A percentile compares a stretch with the other conserved stretches of the same genome.
Conservation (phyloP, 2,113 vertebrate species). For the Oxyura jamaicensis region DNA sequence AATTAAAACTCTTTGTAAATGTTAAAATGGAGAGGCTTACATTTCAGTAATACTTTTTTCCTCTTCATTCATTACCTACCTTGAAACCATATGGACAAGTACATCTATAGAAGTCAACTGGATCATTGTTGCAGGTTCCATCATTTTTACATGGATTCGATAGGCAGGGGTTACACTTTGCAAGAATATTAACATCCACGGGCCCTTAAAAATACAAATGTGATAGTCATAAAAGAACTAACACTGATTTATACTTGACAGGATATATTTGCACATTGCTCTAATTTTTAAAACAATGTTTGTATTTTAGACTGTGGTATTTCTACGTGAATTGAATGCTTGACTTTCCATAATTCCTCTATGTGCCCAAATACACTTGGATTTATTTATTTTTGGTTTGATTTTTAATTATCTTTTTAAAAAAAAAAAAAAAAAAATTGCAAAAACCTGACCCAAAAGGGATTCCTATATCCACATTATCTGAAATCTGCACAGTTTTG, state of each 20-base stretch:
- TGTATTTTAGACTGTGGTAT: background rate
- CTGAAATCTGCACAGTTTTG: background rate
- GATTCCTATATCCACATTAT: background rate
- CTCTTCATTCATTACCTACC: conserved; percentile 71
- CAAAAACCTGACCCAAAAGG: background rate
- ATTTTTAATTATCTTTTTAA: background rate
- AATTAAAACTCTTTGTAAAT: background rate
- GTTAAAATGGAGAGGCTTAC: background rate
- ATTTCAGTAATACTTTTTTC: background rate
- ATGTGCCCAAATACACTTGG: background rate
- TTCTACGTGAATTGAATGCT: background rate
- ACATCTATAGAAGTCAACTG: conserved; percentile 95
- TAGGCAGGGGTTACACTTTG: conserved; percentile 96
- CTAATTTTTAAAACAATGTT: background rate
- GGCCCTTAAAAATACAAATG: conserved; percentile 82
- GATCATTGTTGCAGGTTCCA: conserved; percentile 93
- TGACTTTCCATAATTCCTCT: background rate
- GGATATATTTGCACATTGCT: background rate
- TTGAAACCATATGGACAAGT: conserved; percentile 97
- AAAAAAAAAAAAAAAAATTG: no score
- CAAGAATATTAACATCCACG: conserved; percentile 89
- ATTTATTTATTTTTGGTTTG: background rate
- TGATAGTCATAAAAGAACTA: background rate
- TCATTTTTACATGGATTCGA: conserved; percentile 97
- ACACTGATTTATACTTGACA: background rate